Percentiles rank a stretch among this genome's conserved stretches.
Conservation (phyloP, 2,888 invertebrate species). For the Labia minor region DNA sequence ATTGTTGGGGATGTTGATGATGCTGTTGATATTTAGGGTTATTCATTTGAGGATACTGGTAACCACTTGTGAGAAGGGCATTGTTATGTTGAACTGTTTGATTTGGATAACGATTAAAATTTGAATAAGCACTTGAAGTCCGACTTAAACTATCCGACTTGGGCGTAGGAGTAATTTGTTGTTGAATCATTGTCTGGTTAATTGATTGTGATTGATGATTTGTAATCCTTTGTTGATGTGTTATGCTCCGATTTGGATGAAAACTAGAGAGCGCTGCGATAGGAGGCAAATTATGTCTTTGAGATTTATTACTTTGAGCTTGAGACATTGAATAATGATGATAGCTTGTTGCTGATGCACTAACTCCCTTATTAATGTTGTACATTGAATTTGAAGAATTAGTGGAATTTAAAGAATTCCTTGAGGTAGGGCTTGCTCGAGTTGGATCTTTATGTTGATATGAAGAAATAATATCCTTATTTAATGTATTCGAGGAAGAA, state of each 20-base stretch:
- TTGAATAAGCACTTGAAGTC: not conserved
- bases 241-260: slow-evolving; percentile 37
- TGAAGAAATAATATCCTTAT: not conserved
- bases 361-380: slow-evolving; percentile 21
- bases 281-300: slow-evolving; percentile 41
- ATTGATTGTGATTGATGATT: not conserved
- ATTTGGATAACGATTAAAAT: not conserved
- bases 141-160: slow-evolving; percentile 6
- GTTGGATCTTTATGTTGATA: not conserved
- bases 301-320: slow-evolving; percentile 18
- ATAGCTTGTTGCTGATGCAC: not conserved
- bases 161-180: slow-evolving; percentile 13
- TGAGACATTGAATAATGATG: slow-evolving; percentile 17
- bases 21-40: slow-evolving; percentile 1
- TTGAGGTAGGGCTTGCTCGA: slow-evolving; percentile 14
- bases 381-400: slow-evolving; percentile 20
- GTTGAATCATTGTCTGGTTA: not conserved
- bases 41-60: not conserved
- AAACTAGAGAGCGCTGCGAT: slow-evolving; percentile 42
- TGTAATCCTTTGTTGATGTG: not conserved
- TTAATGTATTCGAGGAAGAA: not conserved
- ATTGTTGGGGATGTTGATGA: not conserved
- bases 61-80: not conserved
- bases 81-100: not conserved
- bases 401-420: slow-evolving; percentile 13